Evolutionary conservation across 2,113 vertebrate species (phyloP), one percentile per base, ranked within the genome.

Genomic region (Numida meleagris): DNA sequence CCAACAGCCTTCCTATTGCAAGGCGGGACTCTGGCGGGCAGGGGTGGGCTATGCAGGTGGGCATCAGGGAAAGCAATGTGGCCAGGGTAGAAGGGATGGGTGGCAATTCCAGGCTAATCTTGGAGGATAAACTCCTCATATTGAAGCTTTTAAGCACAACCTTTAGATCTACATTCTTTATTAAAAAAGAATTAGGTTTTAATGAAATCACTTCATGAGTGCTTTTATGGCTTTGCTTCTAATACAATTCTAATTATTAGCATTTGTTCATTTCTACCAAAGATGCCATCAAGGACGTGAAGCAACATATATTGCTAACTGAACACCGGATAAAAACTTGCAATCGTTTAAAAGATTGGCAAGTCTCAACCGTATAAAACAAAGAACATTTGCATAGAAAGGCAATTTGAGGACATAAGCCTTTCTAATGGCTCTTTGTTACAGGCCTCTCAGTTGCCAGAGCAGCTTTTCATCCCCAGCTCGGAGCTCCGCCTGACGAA

Each of bases 21-120:
- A 51, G 53, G 43, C 31, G 79, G 66, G 33, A 89, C 87, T 79
- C 84, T 94, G 77, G 59, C 34, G 23, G 6, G 6, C 36, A 68
- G 43, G 40, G 57, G 9, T 19, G 25, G 76, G 48, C 88, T 86
- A 85, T 38, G 21, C 15, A n/a, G 48, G 50, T 66, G 87, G 72
- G 82, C 27, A 21, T 8, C 31, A 42, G 31, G 65, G 62, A 70
- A 71, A 82, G 36, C 2, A 3, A 70, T 83, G 48, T 14, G 29
- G 51, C 43, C 62, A 42, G 68, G 62, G 57, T 83, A 74, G 91
- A 82, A 93, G 78, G 6, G 48, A 21, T 0, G 0, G 46, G 71
- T 74, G 78, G 88, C 87, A 94, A 87, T 79, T 92, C 53, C 21
- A 3, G 4, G 12, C 86, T 95, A 82, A 92, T 91, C 75, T 82